Conservation (phyloP, 2,113 vertebrate genomes). For the Oncorhynchus gorbuscha region DNA sequence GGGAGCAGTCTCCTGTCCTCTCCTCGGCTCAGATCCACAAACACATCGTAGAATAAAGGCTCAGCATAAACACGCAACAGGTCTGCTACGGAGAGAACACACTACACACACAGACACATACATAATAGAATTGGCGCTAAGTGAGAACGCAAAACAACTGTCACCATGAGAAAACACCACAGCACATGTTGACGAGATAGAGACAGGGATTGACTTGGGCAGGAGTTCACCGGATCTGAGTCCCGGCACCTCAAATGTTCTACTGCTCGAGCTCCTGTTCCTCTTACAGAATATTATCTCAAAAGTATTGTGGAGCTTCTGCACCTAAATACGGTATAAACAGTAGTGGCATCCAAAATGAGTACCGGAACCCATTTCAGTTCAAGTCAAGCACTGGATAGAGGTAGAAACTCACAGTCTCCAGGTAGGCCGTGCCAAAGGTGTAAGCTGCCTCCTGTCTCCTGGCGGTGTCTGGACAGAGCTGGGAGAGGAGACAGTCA, state of each 20-base stretch:
- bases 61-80: slow-evolving; percentile 77
- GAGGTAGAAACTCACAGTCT: slow-evolving; percentile 79
- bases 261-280: no score
- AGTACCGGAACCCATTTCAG: no score
- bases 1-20: slow-evolving; percentile 78
- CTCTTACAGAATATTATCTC: no score
- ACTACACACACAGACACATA: slow-evolving; percentile 72
- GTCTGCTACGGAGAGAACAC: slow-evolving; percentile 81
- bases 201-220: no score
- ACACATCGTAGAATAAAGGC: slow-evolving; percentile 91
- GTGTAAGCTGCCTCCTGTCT: slow-evolving; percentile 82
- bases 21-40: slow-evolving; percentile 77
- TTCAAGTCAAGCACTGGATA: not conserved
- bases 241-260: no score
- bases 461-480: slow-evolving; percentile 84
- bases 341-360: no score
- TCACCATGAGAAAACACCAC: not conserved
- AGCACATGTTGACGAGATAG: not conserved
- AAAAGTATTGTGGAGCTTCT: no score
- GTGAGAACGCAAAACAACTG: not conserved
- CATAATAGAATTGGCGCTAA: not conserved
- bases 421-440: slow-evolving; percentile 92
- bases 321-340: no score
- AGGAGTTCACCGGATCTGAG: no score
- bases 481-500: slow-evolving; percentile 63